Evolutionary conservation across 2,888 invertebrate species (phyloP), one percentile per base, ranked within the genome.

Genomic region (Cosmorhoe ocellata): DNA sequence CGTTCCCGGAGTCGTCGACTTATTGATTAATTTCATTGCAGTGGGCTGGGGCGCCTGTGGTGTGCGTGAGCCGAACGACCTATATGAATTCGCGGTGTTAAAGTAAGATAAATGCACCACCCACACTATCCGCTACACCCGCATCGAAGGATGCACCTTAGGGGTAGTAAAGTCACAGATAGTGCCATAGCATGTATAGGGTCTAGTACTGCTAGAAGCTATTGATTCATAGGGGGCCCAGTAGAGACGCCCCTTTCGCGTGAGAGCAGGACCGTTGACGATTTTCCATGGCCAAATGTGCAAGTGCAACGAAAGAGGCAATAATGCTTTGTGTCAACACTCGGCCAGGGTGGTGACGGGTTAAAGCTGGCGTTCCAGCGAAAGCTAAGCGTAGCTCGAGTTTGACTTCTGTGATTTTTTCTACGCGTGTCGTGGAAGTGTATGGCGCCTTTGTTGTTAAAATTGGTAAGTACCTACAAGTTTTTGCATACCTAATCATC

Each of bases 51-150:
- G 37, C 38, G 24, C 6, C 2, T 4, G 12, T 10, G 27, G 26
- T 7, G 14, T 26, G 47, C 8, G 40, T 30, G 33, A 28, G n/a
- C 18, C 22, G 34, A 34, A 8, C 12, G 8, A 40, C 11, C 7
- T 30, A 47, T 34, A n/a, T 11, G n/a, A 34, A 18, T 9, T 11
- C 13, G 22, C 10, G 14, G 3, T 11, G 47, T 48, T 41, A 36
- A 31, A 48, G 41, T 34, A 48, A 48, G 41, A 41, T 41, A 13
- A 48, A 48, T 41, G 48, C 48, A 48, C 36, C 24, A 2, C 9
- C 40, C 33, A 4, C 47, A 12, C 24, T 22, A 28, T 11, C 11
- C 12, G 12, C 3, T 8, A 10, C 28, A 18, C 42, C 33, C 44
- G 14, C 34, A 4, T 33, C 8, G 8, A 12, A 12, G 36, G n/a